phyloP scores from a whole-genome alignment of 2,113 vertebrate species.

The Patagioenas fasciata region DNA sequence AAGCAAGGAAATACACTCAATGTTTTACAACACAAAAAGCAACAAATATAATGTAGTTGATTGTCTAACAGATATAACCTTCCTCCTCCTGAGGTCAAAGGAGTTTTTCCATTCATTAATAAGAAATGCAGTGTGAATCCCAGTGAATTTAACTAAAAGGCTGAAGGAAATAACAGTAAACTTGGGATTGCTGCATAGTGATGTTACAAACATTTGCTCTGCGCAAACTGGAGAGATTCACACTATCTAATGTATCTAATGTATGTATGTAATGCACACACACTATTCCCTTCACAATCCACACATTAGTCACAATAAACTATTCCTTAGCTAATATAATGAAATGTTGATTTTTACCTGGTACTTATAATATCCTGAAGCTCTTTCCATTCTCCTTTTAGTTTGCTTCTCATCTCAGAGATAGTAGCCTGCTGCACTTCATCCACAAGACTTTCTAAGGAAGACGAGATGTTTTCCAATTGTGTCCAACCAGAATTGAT shows the following conservation, averaged over 20 bases:
- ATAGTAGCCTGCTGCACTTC: constrained; percentile 59
- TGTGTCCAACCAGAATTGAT: constrained; percentile 79
- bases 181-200: not conserved
- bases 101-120: not conserved
- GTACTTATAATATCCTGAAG: constrained; percentile 77
- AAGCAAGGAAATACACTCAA: not conserved
- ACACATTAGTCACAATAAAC: not conserved
- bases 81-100: not conserved
- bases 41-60: not conserved
- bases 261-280: not conserved
- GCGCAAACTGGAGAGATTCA: not conserved
- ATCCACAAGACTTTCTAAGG: constrained; percentile 61
- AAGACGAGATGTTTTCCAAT: constrained; percentile 69
- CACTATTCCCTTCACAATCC: not conserved
- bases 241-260: not conserved
- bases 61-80: not conserved
- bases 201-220: not conserved
- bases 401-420: constrained; percentile 65
- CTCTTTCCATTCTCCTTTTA: constrained; percentile 76
- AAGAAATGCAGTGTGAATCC: not conserved
- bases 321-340: not conserved
- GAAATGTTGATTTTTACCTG: constrained; percentile 69
- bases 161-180: not conserved
- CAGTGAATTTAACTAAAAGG: not conserved
- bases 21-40: not conserved